Conservation (phyloP, 1,140 invertebrate genomes). For the Schmidtea mediterranea region DNA sequence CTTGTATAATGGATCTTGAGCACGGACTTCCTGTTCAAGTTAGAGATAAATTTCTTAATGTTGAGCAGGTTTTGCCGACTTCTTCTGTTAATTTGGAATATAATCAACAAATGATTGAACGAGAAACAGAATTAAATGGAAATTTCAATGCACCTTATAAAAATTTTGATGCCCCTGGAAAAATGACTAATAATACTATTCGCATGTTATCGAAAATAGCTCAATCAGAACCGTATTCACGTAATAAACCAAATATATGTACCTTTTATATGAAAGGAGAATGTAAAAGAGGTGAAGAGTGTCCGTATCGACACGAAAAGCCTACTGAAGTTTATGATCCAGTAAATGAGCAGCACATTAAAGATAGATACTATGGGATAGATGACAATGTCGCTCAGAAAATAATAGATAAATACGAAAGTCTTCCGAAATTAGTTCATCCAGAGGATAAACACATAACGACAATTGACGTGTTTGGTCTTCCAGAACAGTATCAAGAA, state of each 20-base stretch:
- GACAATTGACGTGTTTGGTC: conserved; percentile 71
- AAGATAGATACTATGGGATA: conserved; percentile 82
- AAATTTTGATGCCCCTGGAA: not conserved
- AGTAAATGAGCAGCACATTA: conserved; percentile 91
- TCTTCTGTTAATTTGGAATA: conserved; percentile 97
- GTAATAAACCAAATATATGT: conserved; percentile 94
- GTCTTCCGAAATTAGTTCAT: conserved; percentile 69
- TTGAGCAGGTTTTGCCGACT: conserved; percentile 54
- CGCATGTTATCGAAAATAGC: conserved; percentile 78
- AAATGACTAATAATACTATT: not conserved
- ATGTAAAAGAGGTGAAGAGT: conserved; percentile 91
- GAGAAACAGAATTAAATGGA: conserved; percentile 15
- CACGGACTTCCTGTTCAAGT: conserved; percentile 54
- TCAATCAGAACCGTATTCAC: conserved; percentile 87
- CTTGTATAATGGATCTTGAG: conserved; percentile 83
- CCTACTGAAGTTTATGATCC: conserved; percentile 98
- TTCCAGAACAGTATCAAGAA: conserved; percentile 57
- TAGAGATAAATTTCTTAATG: conserved; percentile 54
- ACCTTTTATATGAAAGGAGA: conserved; percentile 99
- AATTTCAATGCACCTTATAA: conserved; percentile 5
- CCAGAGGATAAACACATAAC: conserved; percentile 86
- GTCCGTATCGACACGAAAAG: conserved; percentile 91
- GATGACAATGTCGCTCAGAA: conserved; percentile 98
- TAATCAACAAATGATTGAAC: conserved; percentile 51
- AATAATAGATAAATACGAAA: conserved; percentile 56